phyloP scores from a whole-genome alignment of 2,113 vertebrate species.

The Craseonycteris thonglongyai region DNA sequence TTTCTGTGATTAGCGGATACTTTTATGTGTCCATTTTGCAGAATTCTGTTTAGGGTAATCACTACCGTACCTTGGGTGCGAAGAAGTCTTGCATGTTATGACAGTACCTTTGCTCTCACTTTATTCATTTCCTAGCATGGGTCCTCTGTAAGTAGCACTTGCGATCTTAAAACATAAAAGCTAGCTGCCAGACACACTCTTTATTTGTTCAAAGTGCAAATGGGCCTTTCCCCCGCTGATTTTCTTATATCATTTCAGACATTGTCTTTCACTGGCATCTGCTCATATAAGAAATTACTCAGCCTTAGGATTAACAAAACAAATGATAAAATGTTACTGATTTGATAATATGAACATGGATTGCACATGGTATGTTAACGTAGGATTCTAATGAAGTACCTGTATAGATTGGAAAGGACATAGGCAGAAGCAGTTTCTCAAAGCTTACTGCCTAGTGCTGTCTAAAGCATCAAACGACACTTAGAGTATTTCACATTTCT shows the following conservation, averaged over 20 bases:
- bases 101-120: constrained; percentile 52
- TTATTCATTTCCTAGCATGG: neutral
- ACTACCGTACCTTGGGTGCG: constrained; percentile 37
- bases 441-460: neutral
- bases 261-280: neutral
- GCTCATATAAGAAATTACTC: neutral
- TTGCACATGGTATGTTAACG: neutral
- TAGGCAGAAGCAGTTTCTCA: constrained; percentile 13
- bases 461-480: neutral
- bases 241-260: neutral
- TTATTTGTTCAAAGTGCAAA: neutral
- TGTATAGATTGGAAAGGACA: neutral
- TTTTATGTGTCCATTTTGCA: constrained; percentile 54
- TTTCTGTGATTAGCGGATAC: constrained; percentile 49
- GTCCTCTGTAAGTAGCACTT: neutral
- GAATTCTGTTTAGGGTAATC: constrained; percentile 57
- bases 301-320: neutral
- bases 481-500: constrained; percentile 32
- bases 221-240: neutral
- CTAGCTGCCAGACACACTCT: neutral
- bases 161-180: neutral
- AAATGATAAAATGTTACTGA: constrained; percentile 43
- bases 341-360: neutral
- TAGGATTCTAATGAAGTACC: constrained; percentile 35
- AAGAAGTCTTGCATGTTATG: neutral